phyloP scores from a whole-genome alignment of 2,113 vertebrate species.

The Nibea coibor region DNA sequence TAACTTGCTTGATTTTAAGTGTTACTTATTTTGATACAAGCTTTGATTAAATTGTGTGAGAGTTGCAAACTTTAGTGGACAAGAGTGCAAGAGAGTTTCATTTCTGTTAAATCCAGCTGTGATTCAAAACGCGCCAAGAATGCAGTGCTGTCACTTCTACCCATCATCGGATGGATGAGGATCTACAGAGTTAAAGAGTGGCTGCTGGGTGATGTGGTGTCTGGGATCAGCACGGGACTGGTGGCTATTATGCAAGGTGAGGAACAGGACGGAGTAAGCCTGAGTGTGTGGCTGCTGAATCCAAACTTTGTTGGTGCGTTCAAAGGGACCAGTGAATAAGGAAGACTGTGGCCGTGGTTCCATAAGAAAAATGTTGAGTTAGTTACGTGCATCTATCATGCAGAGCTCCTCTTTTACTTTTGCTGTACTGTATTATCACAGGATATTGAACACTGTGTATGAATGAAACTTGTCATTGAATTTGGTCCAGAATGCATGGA shows the following conservation, averaged over 20 bases:
- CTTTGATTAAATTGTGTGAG: neutral
- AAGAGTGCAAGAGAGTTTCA: neutral
- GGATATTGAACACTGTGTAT: neutral
- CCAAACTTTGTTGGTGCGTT: neutral
- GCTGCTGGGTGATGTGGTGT: slow-evolving; percentile 90
- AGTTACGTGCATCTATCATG: neutral
- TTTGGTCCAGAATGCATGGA: neutral
- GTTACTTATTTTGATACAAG: neutral
- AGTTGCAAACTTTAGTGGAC: neutral
- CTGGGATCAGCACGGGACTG: slow-evolving; percentile 92
- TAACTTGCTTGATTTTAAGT: neutral
- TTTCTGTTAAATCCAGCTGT: slow-evolving; percentile 84
- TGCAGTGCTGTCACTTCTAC: slow-evolving; percentile 82
- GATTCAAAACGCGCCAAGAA: slow-evolving; percentile 86
- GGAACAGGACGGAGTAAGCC: neutral
- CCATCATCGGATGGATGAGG: slow-evolving; percentile 90
- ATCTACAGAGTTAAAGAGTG: slow-evolving; percentile 88
- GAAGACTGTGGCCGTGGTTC: neutral
- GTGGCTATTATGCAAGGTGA: slow-evolving; percentile 95
- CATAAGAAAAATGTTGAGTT: neutral
- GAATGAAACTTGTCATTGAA: neutral
- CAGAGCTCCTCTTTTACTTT: too few relatives aligned
- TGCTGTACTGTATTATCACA: neutral
- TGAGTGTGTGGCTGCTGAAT: neutral
- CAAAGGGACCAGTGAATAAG: neutral